These are phyloP conservation scores for Sinocyclocheilus grahami DNA, from an alignment of 2,113 vertebrate species.

Conservation along the genomic window DNA sequence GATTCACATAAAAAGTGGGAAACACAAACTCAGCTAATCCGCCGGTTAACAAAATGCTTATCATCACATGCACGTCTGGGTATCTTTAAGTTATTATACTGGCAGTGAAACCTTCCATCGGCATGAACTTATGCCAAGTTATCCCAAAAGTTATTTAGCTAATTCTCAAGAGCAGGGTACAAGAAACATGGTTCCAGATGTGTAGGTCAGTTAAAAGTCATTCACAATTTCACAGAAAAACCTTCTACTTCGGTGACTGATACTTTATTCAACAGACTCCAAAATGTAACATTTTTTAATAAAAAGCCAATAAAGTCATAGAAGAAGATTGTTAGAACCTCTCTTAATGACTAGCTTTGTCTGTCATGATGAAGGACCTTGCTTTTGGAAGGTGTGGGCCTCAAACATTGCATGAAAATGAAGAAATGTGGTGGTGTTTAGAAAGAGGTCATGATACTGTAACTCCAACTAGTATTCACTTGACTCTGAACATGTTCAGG, in stretches of 20 bases:
- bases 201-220: conserved; percentile 20
- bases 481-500: conserved; percentile 21
- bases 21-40: background rate
- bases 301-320: conserved; percentile 5
- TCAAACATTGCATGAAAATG: background rate
- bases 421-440: conserved; percentile 40
- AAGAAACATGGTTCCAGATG: conserved; percentile 25
- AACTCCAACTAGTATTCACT: conserved; percentile 17
- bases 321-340: background rate
- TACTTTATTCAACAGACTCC: background rate
- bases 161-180: background rate
- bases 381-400: conserved; percentile 25
- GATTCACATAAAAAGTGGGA: background rate
- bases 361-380: background rate
- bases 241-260: no score
- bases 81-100: conserved; percentile 15
- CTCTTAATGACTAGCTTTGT: background rate
- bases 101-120: background rate
- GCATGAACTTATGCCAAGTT: conserved; percentile 1
- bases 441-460: conserved; percentile 25
- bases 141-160: conserved; percentile 14
- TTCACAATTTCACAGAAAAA: background rate
- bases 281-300: background rate
- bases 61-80: conserved; percentile 11
- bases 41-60: background rate